Evolutionary conservation across 1,140 invertebrate species (phyloP), one percentile per base, ranked within the genome.

Genomic region (Olivierus martensii): DNA sequence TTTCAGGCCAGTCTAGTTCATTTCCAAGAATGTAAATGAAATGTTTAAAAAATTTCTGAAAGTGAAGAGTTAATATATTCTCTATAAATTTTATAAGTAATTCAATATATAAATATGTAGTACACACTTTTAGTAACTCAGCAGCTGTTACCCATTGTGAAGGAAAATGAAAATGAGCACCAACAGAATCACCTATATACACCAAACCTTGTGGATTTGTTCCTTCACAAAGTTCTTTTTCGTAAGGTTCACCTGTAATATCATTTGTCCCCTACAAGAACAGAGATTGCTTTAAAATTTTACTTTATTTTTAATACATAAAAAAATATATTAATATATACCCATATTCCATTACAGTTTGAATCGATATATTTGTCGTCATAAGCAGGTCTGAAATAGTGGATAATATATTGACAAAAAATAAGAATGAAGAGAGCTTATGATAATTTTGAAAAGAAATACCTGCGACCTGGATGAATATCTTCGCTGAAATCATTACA

Each of bases 91-190:
- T 28, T 28, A 28, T 28, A 28, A 28, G 28, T 28, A 28, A 28
- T 28, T 28, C 12, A 41, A 15, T 41, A 41, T 38, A 1, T 38
- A 38, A 38, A 41, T 6, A 18, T 15, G 6, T 41, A 15, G 5
- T 41, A 6, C 9, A 28, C 9, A 28, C 28, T 28, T 28, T 28
- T 28, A 28, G 63, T 6, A 71, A 52, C 14, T 63, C 55, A 45
- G 55, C 61, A 9, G 70, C 63, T 49, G 72, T 67, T 15, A 74
- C 60, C 72, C 73, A 75, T 37, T 69, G 57, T 52, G 67, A 62
- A 6, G 74, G 73, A 17, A 73, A 61, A 50, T 75, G 73, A 52
- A 75, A 75, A 61, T 75, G 73, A n/a, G 73, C 73, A 15, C 69
- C 68, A 1, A 75, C 65, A 2, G 74, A 75, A 58, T 75, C 74